Percentiles rank a stretch among this genome's conserved stretches.
phyloP scores from a whole-genome alignment of 2,888 invertebrate species.

The Apotomis betuletana region DNA sequence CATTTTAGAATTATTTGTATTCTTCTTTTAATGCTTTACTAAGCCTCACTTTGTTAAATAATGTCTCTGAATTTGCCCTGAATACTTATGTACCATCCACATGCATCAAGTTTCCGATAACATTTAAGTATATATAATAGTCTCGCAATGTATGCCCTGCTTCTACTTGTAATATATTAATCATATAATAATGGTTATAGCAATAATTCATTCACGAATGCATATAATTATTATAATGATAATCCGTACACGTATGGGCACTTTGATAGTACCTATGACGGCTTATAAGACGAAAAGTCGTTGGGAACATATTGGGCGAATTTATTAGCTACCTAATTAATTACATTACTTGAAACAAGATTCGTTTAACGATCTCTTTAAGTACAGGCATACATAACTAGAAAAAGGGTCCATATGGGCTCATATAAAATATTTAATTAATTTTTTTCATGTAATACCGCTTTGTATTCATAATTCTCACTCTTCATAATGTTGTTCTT shows the following conservation, averaged over 20 bases:
- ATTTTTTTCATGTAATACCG: no score
- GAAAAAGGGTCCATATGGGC: no score
- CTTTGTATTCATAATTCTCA: no score
- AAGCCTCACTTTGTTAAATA: no score
- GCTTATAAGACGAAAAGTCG: conserved; percentile 8
- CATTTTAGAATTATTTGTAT: no score
- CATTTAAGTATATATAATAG: background rate
- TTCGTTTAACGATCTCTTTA: no score
- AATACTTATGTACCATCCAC: background rate
- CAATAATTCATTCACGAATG: background rate
- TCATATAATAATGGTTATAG: background rate
- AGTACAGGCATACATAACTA: no score
- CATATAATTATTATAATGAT: background rate
- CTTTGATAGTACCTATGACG: background rate
- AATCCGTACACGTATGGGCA: background rate
- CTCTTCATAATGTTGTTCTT: no score
- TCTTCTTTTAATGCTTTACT: no score
- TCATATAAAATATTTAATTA: no score
- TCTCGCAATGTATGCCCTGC: background rate
- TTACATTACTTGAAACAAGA: background rate
- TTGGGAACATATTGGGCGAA: conserved; percentile 62
- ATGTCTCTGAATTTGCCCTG: no score
- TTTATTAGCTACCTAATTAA: conserved; percentile 54
- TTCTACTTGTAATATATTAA: background rate
- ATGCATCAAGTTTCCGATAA: background rate